These are phyloP conservation scores for Pogonocherus hispidulus DNA, from an alignment of 2,888 invertebrate genomes.

Conservation along the genomic window DNA sequence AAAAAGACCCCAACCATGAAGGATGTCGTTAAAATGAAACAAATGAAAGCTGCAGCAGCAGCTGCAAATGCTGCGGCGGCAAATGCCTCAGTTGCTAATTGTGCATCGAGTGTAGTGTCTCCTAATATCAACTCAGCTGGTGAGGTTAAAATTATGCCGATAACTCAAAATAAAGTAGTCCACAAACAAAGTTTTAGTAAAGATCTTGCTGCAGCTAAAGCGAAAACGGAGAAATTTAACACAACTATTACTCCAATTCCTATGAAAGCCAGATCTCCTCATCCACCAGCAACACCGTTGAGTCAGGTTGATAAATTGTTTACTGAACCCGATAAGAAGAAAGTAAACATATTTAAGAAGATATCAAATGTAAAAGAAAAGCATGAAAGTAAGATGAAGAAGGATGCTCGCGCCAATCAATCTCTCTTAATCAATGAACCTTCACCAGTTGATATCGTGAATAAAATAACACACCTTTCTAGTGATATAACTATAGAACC, in stretches of 20 bases:
- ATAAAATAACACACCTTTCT: constrained; percentile 58
- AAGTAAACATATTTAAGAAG: constrained; percentile 89
- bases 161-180: constrained; percentile 14
- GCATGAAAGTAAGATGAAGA: constrained; percentile 64
- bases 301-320: constrained; percentile 73
- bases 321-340: constrained; percentile 87
- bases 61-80: constrained; percentile 23
- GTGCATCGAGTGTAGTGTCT: neutral
- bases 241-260: constrained; percentile 67
- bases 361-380: constrained; percentile 83
- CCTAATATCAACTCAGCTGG: constrained; percentile 10
- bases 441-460: constrained; percentile 56
- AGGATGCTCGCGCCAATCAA: constrained; percentile 67
- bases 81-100: too few relatives aligned
- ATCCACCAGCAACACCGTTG: constrained; percentile 63
- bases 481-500: constrained; percentile 74
- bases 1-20: constrained; percentile 71
- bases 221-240: constrained; percentile 67
- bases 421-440: constrained; percentile 68
- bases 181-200: constrained; percentile 59
- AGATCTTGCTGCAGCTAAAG: constrained; percentile 64
- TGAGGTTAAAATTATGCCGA: constrained; percentile 37
- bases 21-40: constrained; percentile 70
- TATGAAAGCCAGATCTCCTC: constrained; percentile 50
- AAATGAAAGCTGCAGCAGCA: constrained; percentile 61